phyloP scores from a whole-genome alignment of 1,140 invertebrate species.

The Lepidurus packardi region DNA sequence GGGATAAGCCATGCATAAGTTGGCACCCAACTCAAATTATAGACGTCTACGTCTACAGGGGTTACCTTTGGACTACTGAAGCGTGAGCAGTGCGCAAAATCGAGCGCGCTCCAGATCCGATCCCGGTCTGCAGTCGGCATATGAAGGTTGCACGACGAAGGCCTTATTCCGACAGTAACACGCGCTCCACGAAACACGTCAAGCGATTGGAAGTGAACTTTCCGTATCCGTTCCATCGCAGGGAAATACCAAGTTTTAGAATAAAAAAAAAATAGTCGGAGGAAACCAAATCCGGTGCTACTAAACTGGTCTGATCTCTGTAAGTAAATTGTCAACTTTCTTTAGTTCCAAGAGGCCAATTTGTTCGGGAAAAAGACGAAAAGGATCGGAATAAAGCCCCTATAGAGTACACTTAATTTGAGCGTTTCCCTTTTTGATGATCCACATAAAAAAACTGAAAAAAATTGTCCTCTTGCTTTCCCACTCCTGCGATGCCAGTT shows the following conservation, averaged over 20 bases:
- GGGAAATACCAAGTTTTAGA: background rate
- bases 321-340: too few relatives aligned
- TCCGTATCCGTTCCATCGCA: background rate
- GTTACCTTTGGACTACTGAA: background rate
- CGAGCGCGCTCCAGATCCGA: background rate
- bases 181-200: background rate
- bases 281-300: too few relatives aligned
- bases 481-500: too few relatives aligned
- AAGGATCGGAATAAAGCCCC: background rate
- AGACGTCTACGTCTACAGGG: background rate
- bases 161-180: conserved; percentile 9
- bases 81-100: background rate
- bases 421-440: background rate
- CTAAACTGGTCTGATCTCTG: too few relatives aligned
- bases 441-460: background rate
- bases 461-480: background rate
- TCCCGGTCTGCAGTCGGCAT: background rate
- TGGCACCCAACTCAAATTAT: background rate
- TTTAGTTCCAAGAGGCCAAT: background rate
- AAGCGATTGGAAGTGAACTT: background rate
- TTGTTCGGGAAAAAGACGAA: background rate
- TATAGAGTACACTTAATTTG: background rate
- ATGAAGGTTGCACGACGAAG: background rate
- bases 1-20: background rate
- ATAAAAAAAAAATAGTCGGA: too few relatives aligned